These are phyloP conservation scores for Ectropis grisescens DNA, from an alignment of 1,140 invertebrate species.

Conservation along the genomic window DNA sequence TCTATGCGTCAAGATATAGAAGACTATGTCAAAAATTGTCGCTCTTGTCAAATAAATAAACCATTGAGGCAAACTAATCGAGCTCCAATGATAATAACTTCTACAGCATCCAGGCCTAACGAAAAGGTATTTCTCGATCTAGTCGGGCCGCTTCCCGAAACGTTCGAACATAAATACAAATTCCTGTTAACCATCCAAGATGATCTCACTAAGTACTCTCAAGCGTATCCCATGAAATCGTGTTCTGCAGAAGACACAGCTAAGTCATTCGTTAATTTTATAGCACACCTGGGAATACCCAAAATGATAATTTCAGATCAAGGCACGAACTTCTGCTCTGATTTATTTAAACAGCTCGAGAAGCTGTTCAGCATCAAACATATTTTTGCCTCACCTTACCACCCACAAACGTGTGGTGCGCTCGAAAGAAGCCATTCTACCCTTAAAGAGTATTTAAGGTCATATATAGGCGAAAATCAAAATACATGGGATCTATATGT, in stretches of 20 bases:
- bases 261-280: constrained; percentile 6
- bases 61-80: constrained; percentile 3
- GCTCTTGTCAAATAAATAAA: constrained; percentile 6
- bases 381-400: constrained; percentile 3
- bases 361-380: constrained; percentile 4
- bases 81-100: constrained; percentile 5
- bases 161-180: constrained; percentile 1
- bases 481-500: constrained; percentile 4
- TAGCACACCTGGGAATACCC: constrained; percentile 4
- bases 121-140: constrained; percentile 4
- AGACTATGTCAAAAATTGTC: constrained; percentile 5
- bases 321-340: constrained; percentile 5
- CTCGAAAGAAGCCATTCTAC: constrained; percentile 7
- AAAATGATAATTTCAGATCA: constrained; percentile 5
- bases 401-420: constrained; percentile 6
- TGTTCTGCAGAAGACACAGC: constrained; percentile 1
- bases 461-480: constrained; percentile 7
- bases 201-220: neutral
- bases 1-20: constrained; percentile 1
- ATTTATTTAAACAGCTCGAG: constrained; percentile 4
- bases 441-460: constrained; percentile 7
- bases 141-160: constrained; percentile 5
- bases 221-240: constrained; percentile 1
- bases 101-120: constrained; percentile 2
- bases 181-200: constrained; percentile 1